Conservation (phyloP, 2,888 invertebrate genomes). For the Oxyteleia sp. region DNA sequence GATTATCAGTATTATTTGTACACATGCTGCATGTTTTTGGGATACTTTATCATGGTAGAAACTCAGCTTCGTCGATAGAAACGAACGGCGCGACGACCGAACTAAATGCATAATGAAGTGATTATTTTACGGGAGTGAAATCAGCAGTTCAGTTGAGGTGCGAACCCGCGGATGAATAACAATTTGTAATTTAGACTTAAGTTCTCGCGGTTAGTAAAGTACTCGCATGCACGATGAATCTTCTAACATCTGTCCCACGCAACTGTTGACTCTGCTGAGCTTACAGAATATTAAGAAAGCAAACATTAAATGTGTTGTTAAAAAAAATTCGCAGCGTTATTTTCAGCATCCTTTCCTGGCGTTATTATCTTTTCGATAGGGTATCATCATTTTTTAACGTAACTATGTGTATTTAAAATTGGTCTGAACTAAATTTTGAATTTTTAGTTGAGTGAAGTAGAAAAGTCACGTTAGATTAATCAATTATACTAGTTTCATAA, state of each 20-base stretch:
- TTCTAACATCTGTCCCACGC: slow-evolving; percentile 81
- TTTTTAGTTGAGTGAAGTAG: too few relatives aligned
- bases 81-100: slow-evolving; percentile 13
- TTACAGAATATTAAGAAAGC: slow-evolving; percentile 82
- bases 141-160: slow-evolving; percentile 73
- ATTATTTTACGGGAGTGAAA: slow-evolving; percentile 75
- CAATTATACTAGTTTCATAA: too few relatives aligned
- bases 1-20: slow-evolving; percentile 55
- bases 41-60: slow-evolving; percentile 5
- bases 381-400: too few relatives aligned
- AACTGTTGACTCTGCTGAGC: slow-evolving; percentile 84
- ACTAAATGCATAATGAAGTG: slow-evolving; percentile 42
- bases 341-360: slow-evolving; percentile 15
- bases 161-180: slow-evolving; percentile 74
- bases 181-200: slow-evolving; percentile 78
- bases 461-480: too few relatives aligned
- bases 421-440: too few relatives aligned
- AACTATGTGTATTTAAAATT: too few relatives aligned
- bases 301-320: slow-evolving; percentile 85
- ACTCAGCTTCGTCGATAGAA: slow-evolving; percentile 52
- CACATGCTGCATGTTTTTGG: slow-evolving; percentile 31
- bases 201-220: slow-evolving; percentile 77
- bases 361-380: too few relatives aligned
- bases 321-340: slow-evolving; percentile 74
- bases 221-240: slow-evolving; percentile 75